Evolutionary conservation across 2,113 vertebrate species (phyloP).

Genomic region (Chunga burmeisteri): DNA sequence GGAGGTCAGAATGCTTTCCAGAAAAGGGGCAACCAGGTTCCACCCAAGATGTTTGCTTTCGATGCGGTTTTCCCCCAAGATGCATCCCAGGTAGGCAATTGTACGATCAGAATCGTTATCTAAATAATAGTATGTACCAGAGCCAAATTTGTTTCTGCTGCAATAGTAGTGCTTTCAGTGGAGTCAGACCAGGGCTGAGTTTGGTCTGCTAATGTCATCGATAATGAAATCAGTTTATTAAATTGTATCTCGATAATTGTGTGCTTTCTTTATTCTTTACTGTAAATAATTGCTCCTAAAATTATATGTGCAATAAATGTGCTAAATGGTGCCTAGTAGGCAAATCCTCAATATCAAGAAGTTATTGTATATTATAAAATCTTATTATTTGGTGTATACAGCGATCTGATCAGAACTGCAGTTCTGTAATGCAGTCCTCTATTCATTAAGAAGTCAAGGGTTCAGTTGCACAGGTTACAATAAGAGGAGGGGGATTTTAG

Average conservation of each 20-base stretch:
- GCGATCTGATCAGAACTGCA: background rate
- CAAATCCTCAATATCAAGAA: background rate
- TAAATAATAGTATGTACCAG: background rate
- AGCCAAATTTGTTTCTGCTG: background rate
- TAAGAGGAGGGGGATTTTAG: background rate
- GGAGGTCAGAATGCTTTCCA: conserved; percentile 80
- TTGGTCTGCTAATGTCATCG: background rate
- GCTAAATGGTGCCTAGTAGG: background rate
- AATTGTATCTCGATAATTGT: background rate
- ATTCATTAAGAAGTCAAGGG: background rate
- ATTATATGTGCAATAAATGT: background rate
- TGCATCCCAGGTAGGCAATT: conserved; percentile 86
- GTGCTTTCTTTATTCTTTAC: background rate
- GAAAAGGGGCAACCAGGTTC: conserved; percentile 88
- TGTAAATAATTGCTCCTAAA: background rate
- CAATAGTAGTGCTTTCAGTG: background rate
- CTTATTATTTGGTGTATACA: background rate
- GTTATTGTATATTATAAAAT: background rate
- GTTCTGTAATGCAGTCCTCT: background rate
- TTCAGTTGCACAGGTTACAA: background rate
- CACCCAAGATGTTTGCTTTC: conserved; percentile 98
- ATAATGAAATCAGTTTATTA: background rate
- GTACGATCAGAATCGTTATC: background rate
- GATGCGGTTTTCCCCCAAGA: conserved; percentile 95
- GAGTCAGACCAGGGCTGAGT: background rate